Evolutionary conservation across 2,797 vertebrate species (phyloP), one percentile per base, ranked within the genome.

Genomic region (Chaetodon trifasciatus): DNA sequence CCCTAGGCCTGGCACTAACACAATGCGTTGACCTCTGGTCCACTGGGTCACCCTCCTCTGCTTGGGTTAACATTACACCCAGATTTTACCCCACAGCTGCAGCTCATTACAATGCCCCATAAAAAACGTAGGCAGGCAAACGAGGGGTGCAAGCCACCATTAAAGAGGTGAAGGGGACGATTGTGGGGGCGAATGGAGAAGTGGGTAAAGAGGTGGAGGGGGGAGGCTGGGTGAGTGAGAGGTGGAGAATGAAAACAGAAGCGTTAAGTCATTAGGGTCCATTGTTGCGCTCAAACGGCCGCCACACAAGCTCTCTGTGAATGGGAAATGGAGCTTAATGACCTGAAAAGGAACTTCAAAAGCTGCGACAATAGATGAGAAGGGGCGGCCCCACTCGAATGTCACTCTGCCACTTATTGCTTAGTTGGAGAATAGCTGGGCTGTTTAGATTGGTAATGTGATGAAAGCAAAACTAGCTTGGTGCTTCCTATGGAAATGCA

Each of bases 61-160:
- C 94, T 94, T 95, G 92, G 95, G 94, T 94, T 96, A 96, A 96
- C 88, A 80, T 96, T 96, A 96, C 89, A 94, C 94, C 91, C 95
- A 88, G 91, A 92, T 92, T 96, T 97, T 96, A 96, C 94, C 96
- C 91, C 95, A 96, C 97, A 98, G 97, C 97, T 99, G 97, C 96
- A 96, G 94, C 95, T 94, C 93, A 93, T 96, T 95, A 98, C 94
- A 95, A 96, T 90, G 81, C 89, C 94, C 93, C 92, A 96, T 97
- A 97, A 97, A 97, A 95, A 94, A 90, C 21, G 82, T 91, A 88
- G 86, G 91, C 92, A 94, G 87, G 93, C 94, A 87, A 94, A 94
- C 82, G 86, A 92, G 92, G 89, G 88, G 91, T 92, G 85, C 88
- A 79, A 86, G 89, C 76, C 81, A 84, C 91, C 89, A 92, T 94